Evolutionary conservation across 2,797 vertebrate species (phyloP).

Genomic region (Pangasius djambal): DNA sequence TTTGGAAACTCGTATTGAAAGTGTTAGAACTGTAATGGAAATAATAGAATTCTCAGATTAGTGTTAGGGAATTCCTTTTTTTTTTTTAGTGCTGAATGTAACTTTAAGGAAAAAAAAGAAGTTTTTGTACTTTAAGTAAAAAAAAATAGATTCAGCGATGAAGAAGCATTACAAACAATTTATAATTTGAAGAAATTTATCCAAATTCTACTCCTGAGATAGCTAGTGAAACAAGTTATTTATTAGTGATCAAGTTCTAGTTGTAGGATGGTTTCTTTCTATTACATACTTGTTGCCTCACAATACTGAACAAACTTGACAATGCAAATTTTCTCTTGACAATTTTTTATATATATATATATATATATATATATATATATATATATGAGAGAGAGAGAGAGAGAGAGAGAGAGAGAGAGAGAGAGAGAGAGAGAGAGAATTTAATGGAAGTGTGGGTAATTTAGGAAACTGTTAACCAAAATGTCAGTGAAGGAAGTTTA

Average conservation of each 20-base stretch:
- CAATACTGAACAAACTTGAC: background rate
- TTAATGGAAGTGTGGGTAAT: background rate
- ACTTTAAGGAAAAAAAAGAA: background rate
- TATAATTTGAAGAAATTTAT: background rate
- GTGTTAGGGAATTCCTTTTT: background rate
- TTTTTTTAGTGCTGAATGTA: background rate
- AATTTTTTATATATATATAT: background rate
- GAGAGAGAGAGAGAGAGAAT: too few relatives aligned
- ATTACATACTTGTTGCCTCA: background rate
- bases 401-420: too few relatives aligned
- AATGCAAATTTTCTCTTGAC: background rate
- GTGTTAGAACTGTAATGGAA: background rate
- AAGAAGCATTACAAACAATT: background rate
- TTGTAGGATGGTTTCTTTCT: background rate
- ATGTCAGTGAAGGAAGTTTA: background rate
- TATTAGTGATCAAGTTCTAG: background rate
- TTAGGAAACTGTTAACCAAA: background rate
- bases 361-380: too few relatives aligned
- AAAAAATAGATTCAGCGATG: background rate
- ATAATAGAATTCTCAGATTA: background rate
- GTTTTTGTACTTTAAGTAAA: background rate
- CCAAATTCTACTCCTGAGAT: background rate
- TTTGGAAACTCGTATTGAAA: background rate
- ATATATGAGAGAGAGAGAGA: too few relatives aligned
- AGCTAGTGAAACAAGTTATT: background rate